A percentile compares a stretch with the other conserved stretches of the same genome.
These are phyloP conservation scores for Sphyrna mokarran DNA, from an alignment of 2,113 vertebrate genomes.

Conservation along the genomic window DNA sequence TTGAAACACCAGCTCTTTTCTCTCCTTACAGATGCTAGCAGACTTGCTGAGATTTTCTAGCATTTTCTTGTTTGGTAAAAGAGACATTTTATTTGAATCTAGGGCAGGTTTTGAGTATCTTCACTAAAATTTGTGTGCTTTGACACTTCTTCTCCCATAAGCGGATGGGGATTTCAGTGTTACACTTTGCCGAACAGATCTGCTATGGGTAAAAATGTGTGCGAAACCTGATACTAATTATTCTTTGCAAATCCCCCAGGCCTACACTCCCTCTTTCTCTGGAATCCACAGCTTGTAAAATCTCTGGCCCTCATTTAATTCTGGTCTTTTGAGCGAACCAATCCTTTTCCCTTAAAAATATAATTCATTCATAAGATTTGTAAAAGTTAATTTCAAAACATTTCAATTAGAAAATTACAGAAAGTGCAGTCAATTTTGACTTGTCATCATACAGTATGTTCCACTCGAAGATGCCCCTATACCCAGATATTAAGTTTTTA, in stretches of 20 bases:
- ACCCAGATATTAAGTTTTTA: neutral
- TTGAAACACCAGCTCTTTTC: no score
- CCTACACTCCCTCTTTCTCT: neutral
- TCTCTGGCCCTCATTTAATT: neutral
- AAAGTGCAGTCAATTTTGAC: no score
- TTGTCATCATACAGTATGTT: no score
- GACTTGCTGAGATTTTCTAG: no score
- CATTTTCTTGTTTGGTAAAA: neutral
- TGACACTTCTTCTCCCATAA: neutral
- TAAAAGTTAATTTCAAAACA: no score
- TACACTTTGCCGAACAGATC: neutral
- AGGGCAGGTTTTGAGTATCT: neutral
- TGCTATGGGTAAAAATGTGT: neutral
- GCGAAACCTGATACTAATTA: neutral
- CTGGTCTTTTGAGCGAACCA: neutral
- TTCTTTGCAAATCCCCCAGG: no score
- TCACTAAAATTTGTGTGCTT: neutral
- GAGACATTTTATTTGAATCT: neutral
- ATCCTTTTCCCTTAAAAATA: no score
- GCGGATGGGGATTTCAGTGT: neutral
- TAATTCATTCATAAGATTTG: no score
- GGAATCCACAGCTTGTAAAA: neutral
- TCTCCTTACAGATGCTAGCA: no score
- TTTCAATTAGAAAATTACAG: no score
- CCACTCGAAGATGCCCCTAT: no score